A percentile compares a stretch with the other conserved stretches of the same genome.
Conservation (phyloP, 2,797 vertebrate species). For the Atherinosoma microstoma region DNA sequence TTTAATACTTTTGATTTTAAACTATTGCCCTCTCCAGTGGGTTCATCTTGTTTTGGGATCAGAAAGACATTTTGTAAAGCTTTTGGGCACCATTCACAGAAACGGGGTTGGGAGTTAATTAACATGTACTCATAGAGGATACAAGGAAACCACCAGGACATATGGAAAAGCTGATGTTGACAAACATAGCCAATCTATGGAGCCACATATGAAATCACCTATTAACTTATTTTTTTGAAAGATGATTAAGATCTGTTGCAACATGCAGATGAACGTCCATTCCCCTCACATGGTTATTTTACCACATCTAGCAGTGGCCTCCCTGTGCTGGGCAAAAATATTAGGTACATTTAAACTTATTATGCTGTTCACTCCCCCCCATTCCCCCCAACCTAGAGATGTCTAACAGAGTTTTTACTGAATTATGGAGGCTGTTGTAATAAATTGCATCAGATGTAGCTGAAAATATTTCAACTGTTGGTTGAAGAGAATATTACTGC, state of each 20-base stretch:
- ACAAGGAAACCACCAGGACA: background rate
- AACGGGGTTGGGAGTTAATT: background rate
- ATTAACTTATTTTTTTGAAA: background rate
- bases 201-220: background rate
- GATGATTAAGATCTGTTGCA: background rate
- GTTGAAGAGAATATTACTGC: background rate
- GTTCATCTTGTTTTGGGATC: background rate
- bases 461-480: background rate
- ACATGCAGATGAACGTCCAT: background rate
- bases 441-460: background rate
- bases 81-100: background rate
- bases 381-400: background rate
- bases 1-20: slow-evolving; percentile 57
- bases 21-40: background rate
- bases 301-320: too few species aligned
- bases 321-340: background rate
- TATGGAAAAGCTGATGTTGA: background rate
- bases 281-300: background rate
- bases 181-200: background rate
- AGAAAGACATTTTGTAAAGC: background rate
- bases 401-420: background rate
- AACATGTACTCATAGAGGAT: background rate
- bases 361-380: too few species aligned
- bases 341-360: background rate
- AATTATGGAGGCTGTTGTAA: background rate